Evolutionary conservation across 1,140 invertebrate species (phyloP).

Genomic region (Drosophila ambigua): DNA sequence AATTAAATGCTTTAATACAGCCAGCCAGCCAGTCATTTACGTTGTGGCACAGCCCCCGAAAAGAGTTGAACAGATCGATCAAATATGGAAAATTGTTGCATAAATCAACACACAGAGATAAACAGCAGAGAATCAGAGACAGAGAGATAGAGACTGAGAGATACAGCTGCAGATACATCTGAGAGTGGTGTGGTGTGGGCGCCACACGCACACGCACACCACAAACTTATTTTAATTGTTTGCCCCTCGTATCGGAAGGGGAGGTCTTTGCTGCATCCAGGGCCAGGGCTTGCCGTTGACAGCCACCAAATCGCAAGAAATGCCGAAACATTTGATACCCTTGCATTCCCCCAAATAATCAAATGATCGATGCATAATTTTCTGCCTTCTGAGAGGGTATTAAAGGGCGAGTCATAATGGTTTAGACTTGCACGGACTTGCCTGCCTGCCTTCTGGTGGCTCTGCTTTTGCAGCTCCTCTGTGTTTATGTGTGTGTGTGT

Average conservation of each 20-base stretch:
- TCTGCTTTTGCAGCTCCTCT: too few species aligned
- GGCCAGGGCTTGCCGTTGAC: slow-evolving; percentile 46
- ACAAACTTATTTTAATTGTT: slow-evolving; percentile 51
- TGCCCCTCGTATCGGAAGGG: slow-evolving; percentile 24
- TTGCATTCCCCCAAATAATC: too few species aligned
- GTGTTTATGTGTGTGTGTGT: too few species aligned
- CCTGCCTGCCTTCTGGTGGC: too few species aligned
- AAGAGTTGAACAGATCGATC: slow-evolving; percentile 50
- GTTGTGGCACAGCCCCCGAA: not conserved
- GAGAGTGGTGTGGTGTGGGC: slow-evolving; percentile 26
- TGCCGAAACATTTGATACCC: slow-evolving; percentile 1
- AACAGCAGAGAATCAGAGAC: slow-evolving; percentile 5
- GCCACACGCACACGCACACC: slow-evolving; percentile 30
- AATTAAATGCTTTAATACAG: slow-evolving; percentile 66
- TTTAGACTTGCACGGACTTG: not conserved
- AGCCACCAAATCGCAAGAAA: slow-evolving; percentile 40
- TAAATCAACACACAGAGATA: slow-evolving; percentile 60
- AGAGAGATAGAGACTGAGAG: not conserved
- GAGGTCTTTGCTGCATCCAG: slow-evolving; percentile 12
- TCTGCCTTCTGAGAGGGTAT: too few species aligned
- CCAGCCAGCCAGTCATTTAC: not conserved
- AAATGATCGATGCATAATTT: too few species aligned
- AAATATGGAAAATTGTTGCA: slow-evolving; percentile 58
- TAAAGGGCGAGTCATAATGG: not conserved
- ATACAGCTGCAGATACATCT: slow-evolving; percentile 19